Base-by-base conservation (phyloP, 2,113 vertebrate species). In the Chamaea fasciata region DNA sequence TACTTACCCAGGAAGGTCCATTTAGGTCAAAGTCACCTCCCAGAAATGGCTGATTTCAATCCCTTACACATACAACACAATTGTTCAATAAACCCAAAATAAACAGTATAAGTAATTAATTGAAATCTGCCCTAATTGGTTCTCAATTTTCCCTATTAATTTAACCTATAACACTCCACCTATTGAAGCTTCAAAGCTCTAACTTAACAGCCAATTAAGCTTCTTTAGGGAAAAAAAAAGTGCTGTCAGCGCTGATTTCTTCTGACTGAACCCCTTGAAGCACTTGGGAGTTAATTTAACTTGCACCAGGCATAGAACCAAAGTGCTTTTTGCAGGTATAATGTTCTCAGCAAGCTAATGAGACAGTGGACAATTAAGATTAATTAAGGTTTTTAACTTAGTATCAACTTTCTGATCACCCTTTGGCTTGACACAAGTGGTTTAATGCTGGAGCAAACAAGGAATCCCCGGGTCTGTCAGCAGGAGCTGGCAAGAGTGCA, bases 51-150 rank as follows among this genome's bases (percentile, higher is more conserved):
- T 94, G 90, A 96, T 92, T 94, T 90, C 86, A 81, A 68, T 60
- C 76, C 52, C 41, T 70, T 83, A 78, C 3, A 30, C 56, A 75
- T 41, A 64, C 47, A 65, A 90, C 75, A 83, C 87, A 93, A 85
- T 90, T 83, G 90, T 83, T 91, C 88, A 92, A 83, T 63, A 95
- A 78, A n/a, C 79, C 81, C 79, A 77, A 93, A 97, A 93, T 83
- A 95, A 96, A 93, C 37, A 96, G 79, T 44, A 41, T 53, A 87
- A 87, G 59, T 91, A 93, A 96, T 94, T 90, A 77, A 92, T 83
- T 96, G 96, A 83, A 96, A 94, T 92, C 83, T 92, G 86, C 73
- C 69, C 92, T 96, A 94, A 93, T 94, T 97, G 94, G 83, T 91
- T 68, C 85, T 93, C 83, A 55, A 56, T 75, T 81, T 78, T 41